Conservation (phyloP, 2,797 vertebrate species). For the Coreius guichenoti region DNA sequence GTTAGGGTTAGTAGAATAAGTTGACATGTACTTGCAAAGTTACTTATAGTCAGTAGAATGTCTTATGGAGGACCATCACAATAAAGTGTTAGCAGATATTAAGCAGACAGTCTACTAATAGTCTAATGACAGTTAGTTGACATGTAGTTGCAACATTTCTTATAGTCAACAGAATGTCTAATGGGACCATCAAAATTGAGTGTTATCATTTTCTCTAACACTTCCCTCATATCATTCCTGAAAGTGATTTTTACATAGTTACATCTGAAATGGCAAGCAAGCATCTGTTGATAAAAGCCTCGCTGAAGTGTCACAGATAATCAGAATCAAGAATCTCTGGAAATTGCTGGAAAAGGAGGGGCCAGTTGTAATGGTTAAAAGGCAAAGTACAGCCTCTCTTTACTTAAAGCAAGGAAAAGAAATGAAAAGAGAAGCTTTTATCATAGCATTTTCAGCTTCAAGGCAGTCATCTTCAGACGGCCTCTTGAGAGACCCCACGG, state of each 20-base stretch:
- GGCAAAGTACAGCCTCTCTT: slow-evolving; percentile 24
- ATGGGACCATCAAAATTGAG: neutral
- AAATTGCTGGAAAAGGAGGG: slow-evolving; percentile 43
- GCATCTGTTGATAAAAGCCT: slow-evolving; percentile 28
- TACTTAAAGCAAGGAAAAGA: neutral
- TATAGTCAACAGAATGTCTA: neutral
- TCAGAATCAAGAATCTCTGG: slow-evolving; percentile 47
- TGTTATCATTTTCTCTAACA: neutral
- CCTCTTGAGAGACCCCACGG: slow-evolving; percentile 37
- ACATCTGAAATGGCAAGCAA: neutral
- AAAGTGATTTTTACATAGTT: slow-evolving; percentile 13
- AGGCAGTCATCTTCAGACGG: slow-evolving; percentile 51
- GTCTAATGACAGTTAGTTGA: too few species aligned
- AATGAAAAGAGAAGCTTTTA: slow-evolving; percentile 44
- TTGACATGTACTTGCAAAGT: too few species aligned
- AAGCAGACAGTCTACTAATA: too few species aligned
- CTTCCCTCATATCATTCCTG: neutral
- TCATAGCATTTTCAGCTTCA: slow-evolving; percentile 52
- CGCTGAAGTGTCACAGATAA: neutral
- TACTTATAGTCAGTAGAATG: too few species aligned
- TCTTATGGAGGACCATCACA: neutral
- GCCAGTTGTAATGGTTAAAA: slow-evolving; percentile 47
- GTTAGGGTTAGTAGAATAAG: too few species aligned
- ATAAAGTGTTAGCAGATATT: neutral
- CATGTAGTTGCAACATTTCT: too few species aligned